Conservation (phyloP, 1,140 invertebrate species). For the Brachystomella parvula region DNA sequence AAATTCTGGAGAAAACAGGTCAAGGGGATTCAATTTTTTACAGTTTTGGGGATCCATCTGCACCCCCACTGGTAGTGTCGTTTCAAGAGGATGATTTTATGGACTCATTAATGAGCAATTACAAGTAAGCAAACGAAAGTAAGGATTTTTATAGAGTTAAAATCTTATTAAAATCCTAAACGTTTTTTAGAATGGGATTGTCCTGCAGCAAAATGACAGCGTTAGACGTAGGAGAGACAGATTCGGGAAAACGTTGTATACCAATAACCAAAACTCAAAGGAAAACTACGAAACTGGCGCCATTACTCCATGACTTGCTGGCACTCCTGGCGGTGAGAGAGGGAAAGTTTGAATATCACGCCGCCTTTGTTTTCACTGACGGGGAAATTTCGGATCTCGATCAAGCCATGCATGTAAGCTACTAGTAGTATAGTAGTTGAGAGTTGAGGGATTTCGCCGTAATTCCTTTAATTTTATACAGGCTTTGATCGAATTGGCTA, state of each 20-base stretch:
- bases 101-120: constrained; percentile 1
- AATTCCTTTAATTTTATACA: constrained; percentile 9
- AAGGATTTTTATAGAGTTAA: background rate
- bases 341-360: constrained; percentile 3
- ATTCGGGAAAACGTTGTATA: background rate
- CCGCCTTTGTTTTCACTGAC: constrained; percentile 9
- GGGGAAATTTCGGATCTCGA: constrained; percentile 11
- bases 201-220: background rate
- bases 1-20: background rate
- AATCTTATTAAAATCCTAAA: background rate
- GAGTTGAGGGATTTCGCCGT: background rate
- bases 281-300: background rate
- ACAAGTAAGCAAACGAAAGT: background rate
- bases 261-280: background rate
- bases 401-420: constrained; percentile 4
- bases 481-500: constrained; percentile 20
- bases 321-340: background rate
- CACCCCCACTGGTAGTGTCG: background rate
- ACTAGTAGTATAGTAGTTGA: background rate
- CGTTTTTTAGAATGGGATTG: background rate
- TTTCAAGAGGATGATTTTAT: background rate
- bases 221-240: background rate
- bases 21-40: constrained; percentile 10
- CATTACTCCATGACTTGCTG: background rate
- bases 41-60: background rate